A percentile compares a stretch with the other conserved stretches of the same genome.
Evolutionary conservation across 2,113 vertebrate species (phyloP).

Genomic region (Raja brachyura): DNA sequence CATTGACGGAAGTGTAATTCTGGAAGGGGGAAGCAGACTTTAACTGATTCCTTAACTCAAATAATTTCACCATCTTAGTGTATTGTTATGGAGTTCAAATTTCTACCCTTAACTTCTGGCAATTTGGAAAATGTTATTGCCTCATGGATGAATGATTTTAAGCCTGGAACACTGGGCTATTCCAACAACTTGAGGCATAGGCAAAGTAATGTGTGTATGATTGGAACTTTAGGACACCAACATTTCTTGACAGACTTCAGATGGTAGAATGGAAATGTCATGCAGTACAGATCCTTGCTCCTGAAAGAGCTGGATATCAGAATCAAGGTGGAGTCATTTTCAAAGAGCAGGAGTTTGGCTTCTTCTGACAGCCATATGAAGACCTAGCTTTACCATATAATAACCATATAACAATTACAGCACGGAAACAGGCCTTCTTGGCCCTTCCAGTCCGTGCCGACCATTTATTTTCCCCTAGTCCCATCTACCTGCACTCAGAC

Average conservation of each 20-base stretch:
- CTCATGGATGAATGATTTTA: neutral
- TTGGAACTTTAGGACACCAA: neutral
- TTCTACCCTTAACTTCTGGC: neutral
- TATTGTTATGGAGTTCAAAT: neutral
- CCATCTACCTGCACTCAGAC: too few species aligned
- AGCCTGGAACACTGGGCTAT: neutral
- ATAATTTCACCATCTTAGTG: neutral
- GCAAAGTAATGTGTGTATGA: neutral
- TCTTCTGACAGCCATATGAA: too few species aligned
- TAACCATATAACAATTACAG: too few species aligned
- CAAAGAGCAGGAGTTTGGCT: too few species aligned
- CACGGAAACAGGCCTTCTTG: too few species aligned
- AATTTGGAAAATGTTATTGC: neutral
- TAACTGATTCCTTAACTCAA: neutral
- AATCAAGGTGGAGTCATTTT: neutral
- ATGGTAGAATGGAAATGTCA: neutral
- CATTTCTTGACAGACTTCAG: neutral
- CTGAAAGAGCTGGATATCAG: neutral
- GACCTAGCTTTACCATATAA: too few species aligned
- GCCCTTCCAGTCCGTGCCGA: too few species aligned
- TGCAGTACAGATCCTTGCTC: neutral
- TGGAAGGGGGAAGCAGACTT: neutral
- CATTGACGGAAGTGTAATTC: neutral
- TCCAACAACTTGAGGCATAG: neutral
- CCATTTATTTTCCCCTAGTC: too few species aligned